phyloP scores from a whole-genome alignment of 2,888 invertebrate species.

The Orthonevra nobilis region DNA sequence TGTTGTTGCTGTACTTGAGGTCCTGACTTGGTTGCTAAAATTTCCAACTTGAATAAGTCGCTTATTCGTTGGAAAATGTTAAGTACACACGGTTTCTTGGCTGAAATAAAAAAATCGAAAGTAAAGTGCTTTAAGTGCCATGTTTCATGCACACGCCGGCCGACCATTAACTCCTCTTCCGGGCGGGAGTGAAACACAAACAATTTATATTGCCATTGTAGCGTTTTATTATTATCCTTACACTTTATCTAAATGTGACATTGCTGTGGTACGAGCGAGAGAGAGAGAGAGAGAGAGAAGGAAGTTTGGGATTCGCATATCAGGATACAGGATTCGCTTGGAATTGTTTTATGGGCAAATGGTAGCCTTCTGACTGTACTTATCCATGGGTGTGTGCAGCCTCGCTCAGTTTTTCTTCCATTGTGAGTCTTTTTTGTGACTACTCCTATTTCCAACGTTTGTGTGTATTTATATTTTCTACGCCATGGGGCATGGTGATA shows the following conservation, averaged over 20 bases:
- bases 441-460: no score
- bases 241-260: slow-evolving; percentile 67
- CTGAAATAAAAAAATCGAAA: slow-evolving; percentile 18
- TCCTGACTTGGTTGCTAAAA: not conserved
- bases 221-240: slow-evolving; percentile 68
- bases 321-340: slow-evolving; percentile 35
- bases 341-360: slow-evolving; percentile 46
- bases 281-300: no score
- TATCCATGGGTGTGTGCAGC: slow-evolving; percentile 5
- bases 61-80: slow-evolving; percentile 36
- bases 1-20: not conserved
- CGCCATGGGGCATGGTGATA: slow-evolving; percentile 66
- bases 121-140: slow-evolving; percentile 55
- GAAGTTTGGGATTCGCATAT: slow-evolving; percentile 24
- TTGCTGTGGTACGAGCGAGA: slow-evolving; percentile 11
- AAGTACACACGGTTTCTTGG: slow-evolving; percentile 26
- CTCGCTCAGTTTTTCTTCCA: not conserved
- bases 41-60: slow-evolving; percentile 8
- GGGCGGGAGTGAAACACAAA: slow-evolving; percentile 40
- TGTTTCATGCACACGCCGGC: slow-evolving; percentile 42
- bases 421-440: slow-evolving; percentile 18
- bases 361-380: slow-evolving; percentile 25
- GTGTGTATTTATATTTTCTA: slow-evolving; percentile 51
- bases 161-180: slow-evolving; percentile 43
- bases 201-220: slow-evolving; percentile 66